These are phyloP conservation scores for Atrichornis clamosus DNA, from an alignment of 2,113 vertebrate genomes.

Conservation along the genomic window DNA sequence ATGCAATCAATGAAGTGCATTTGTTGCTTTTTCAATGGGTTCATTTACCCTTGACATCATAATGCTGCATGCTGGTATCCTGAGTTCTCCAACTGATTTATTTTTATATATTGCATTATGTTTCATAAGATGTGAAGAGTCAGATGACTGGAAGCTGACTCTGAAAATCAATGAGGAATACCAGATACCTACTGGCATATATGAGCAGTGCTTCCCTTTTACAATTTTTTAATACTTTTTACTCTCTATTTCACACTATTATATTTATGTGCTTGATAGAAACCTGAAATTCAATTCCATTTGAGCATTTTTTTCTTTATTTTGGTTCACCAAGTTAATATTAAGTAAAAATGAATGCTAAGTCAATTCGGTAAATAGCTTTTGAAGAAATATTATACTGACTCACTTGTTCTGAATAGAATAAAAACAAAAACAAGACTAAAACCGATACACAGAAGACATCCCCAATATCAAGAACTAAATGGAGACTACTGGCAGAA, in stretches of 20 bases:
- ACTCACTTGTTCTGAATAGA: neutral
- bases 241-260: neutral
- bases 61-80: neutral
- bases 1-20: neutral
- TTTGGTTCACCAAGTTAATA: neutral
- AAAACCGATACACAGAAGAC: neutral
- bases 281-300: neutral
- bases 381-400: neutral
- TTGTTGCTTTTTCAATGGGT: conserved; percentile 12
- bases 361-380: neutral
- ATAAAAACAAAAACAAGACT: neutral
- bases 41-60: conserved; percentile 13
- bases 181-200: neutral
- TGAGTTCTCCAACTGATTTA: neutral
- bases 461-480: neutral
- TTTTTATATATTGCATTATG: conserved; percentile 21
- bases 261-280: neutral
- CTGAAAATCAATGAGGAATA: conserved; percentile 19
- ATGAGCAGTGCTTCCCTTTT: neutral
- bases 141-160: neutral
- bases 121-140: neutral
- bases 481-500: neutral
- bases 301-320: neutral
- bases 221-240: neutral
- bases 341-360: neutral